Evolutionary conservation across 2,113 vertebrate species (phyloP), one percentile per base, ranked within the genome.

Genomic region (Onychorhynchus coronatus): DNA sequence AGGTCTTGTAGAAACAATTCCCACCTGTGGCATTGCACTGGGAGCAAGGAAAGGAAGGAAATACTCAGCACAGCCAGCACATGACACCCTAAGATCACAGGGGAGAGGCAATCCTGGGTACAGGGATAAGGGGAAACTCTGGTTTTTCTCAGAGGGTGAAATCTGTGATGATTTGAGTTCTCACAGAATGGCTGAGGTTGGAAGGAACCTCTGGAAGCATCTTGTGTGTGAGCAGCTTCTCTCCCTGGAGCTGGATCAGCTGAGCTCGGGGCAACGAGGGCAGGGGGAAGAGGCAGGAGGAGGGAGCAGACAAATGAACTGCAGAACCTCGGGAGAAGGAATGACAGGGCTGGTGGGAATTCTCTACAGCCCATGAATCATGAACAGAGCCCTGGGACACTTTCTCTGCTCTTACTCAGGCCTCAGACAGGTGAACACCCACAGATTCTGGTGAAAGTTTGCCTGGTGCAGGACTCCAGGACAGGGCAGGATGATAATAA

Each of bases 11-110:
- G 82, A 97, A 97, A 90, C 98, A 98, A 42, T 93, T 94, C 1
- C 88, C 89, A 0, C 98, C 97, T 0, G 97, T 95, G 68, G 89
- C 85, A 47, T 98, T 96, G 55, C 98, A 98, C 98, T 98, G 91
- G 6, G 74, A 52, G 49, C 46, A 44, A 63, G 71, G 33, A 44
- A 13, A 19, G 28, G 49, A 55, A 20, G 39, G 23, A 68, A n/a
- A 14, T 14, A 10, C 22, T 66, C 44, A 82, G 89, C 44, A 37
- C 31, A 44, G 49, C 25, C 68, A 72, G 53, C 20, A 25, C 20
- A 19, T 4, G 39, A 52, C 53, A 42, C 68, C 19, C 31, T 15
- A 5, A 46, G 47, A 6, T 19, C 13, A 11, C 47, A 30, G 22
- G 39, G 11, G 9, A 66, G 49, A 68, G 72, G 31, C 21, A 68